These are phyloP conservation scores for Leptura quadrifasciata DNA, from an alignment of 2,888 invertebrate species.

Conservation along the genomic window DNA sequence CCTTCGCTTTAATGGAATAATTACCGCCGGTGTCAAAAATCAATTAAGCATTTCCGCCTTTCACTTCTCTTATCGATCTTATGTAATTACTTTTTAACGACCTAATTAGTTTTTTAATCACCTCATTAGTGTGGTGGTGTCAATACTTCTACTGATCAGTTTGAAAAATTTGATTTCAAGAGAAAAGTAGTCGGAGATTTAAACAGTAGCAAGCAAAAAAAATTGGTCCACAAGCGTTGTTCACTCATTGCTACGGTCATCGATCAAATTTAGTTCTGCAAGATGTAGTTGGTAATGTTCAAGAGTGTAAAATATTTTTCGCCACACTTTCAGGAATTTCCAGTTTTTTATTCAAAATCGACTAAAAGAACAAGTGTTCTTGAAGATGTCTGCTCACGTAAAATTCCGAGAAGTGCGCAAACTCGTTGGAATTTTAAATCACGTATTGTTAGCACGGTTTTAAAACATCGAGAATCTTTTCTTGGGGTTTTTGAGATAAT, in stretches of 20 bases:
- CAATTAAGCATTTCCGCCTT: no score
- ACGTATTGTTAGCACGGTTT: conserved; percentile 40
- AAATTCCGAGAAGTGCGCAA: conserved; percentile 42
- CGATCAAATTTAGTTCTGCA: conserved; percentile 57
- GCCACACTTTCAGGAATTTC: conserved; percentile 48
- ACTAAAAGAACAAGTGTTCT: conserved; percentile 54
- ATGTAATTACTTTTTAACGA: no score
- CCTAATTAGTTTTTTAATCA: no score
- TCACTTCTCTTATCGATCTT: no score
- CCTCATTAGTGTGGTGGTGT: no score
- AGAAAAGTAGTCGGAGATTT: no score
- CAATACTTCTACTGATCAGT: no score
- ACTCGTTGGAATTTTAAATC: conserved; percentile 55
- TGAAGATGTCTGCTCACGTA: conserved; percentile 29
- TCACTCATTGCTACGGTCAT: conserved; percentile 61
- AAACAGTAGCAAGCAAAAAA: conserved; percentile 61
- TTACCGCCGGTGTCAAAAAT: no score
- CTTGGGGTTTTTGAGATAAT: no score
- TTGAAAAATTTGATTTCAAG: no score
- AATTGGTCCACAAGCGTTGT: conserved; percentile 54
- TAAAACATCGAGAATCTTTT: no score
- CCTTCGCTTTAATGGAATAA: no score
- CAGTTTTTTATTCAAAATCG: conserved; percentile 56
- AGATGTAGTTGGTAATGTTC: conserved; percentile 42
- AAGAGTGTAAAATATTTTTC: conserved; percentile 52